These are phyloP conservation scores for Drosophila anomelani DNA, from an alignment of 2,888 invertebrate genomes.

Conservation along the genomic window DNA sequence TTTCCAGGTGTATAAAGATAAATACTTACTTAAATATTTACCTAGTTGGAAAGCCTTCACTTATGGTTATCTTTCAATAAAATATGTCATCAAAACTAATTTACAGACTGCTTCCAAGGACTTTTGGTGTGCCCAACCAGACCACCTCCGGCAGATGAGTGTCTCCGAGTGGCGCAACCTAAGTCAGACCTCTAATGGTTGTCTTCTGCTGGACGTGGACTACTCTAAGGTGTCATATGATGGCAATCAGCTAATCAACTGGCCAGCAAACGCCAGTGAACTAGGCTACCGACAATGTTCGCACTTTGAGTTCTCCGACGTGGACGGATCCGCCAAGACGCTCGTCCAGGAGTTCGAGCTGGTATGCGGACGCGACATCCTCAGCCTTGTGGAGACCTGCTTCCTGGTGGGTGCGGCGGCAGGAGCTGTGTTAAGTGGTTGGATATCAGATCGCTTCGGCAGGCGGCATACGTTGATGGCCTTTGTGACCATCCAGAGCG, in stretches of 20 bases:
- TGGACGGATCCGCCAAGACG: conserved; percentile 82
- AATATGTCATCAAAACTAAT: neutral
- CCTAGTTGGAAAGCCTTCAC: too few species aligned
- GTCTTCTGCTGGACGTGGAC: conserved; percentile 83
- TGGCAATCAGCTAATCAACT: conserved; percentile 59
- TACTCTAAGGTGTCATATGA: conserved; percentile 55
- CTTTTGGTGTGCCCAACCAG: conserved; percentile 87
- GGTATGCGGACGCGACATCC: conserved; percentile 86
- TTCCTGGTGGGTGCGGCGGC: conserved; percentile 88
- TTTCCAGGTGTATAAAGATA: neutral
- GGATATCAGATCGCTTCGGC: conserved; percentile 88
- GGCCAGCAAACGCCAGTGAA: conserved; percentile 55
- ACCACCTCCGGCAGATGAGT: conserved; percentile 82
- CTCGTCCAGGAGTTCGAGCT: conserved; percentile 87
- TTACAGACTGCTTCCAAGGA: conserved; percentile 85
- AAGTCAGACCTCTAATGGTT: conserved; percentile 85
- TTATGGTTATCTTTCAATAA: neutral
- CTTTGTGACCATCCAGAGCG: conserved; percentile 86
- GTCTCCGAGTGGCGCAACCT: conserved; percentile 86
- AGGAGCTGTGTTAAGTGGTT: conserved; percentile 88
- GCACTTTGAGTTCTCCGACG: conserved; percentile 83
- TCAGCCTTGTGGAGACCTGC: conserved; percentile 87
- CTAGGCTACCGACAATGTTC: conserved; percentile 77
- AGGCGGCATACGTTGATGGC: conserved; percentile 87
- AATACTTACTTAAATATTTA: neutral